Percentiles rank a stretch among this genome's conserved stretches.
Conservation (phyloP, 2,888 invertebrate genomes). For the Cantharis rustica region DNA sequence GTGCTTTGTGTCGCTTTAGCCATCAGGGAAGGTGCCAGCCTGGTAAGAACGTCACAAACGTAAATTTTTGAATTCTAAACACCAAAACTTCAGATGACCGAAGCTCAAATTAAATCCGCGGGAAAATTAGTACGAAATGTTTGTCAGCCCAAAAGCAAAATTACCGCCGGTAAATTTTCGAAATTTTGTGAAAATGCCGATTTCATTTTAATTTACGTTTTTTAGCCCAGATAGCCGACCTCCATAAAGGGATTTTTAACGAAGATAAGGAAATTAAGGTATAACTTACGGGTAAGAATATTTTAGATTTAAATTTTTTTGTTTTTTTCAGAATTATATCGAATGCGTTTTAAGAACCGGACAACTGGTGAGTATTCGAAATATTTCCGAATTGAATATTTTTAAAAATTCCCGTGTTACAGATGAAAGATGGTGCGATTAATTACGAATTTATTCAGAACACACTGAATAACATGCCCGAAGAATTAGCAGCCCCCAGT, state of each 20-base stretch:
- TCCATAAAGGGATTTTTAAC: background rate
- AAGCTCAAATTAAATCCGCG: conserved; percentile 65
- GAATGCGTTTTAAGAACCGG: background rate
- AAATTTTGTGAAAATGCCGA: background rate
- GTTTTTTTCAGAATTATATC: background rate
- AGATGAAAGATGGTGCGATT: background rate
- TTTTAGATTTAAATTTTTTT: background rate
- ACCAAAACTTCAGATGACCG: conserved; percentile 36
- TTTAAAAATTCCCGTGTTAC: background rate
- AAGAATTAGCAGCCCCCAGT: background rate
- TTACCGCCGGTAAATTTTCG: conserved; percentile 57
- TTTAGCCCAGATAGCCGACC: conserved; percentile 16
- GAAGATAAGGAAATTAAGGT: background rate
- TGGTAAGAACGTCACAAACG: background rate
- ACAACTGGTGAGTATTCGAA: background rate
- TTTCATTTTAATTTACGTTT: conserved; percentile 12
- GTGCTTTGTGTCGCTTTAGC: background rate
- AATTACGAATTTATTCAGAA: background rate
- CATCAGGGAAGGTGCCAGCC: background rate
- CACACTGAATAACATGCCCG: background rate
- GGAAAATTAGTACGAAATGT: conserved; percentile 65
- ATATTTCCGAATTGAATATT: background rate
- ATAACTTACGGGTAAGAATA: no score
- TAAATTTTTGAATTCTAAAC: background rate
- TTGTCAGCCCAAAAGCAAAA: conserved; percentile 66